These are phyloP conservation scores for Dermatemys mawii DNA, from an alignment of 2,113 vertebrate species.

Conservation along the genomic window DNA sequence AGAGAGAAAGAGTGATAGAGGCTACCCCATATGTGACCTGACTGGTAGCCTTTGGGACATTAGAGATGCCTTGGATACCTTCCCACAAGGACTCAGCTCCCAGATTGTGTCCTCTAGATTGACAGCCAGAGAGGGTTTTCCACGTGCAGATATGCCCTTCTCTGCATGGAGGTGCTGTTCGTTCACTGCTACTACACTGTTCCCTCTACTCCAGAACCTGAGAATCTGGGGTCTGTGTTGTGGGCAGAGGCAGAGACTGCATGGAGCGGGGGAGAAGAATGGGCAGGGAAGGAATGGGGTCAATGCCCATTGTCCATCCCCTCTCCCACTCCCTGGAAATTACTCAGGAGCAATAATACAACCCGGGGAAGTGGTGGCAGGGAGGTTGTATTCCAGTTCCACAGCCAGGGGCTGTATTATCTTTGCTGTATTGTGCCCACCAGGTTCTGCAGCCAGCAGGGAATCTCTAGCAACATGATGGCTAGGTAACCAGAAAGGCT, in stretches of 20 bases:
- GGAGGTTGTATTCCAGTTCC: background rate
- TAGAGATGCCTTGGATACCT: background rate
- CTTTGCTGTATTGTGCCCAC: background rate
- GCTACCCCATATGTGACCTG: background rate
- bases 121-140: background rate
- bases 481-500: background rate
- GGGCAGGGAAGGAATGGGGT: background rate
- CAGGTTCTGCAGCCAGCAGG: no score
- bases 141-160: background rate
- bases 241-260: background rate
- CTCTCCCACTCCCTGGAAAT: background rate
- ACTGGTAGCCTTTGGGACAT: no score
- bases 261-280: background rate
- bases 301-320: background rate
- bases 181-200: background rate
- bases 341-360: background rate
- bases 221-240: background rate
- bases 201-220: background rate
- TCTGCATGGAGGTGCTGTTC: background rate
- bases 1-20: background rate
- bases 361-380: background rate
- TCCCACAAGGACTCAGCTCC: background rate
- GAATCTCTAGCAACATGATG: background rate
- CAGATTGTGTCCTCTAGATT: background rate
- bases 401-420: background rate